Evolutionary conservation across 2,797 vertebrate genomes (phyloP).

Genomic region (Glyptemys insculpta): DNA sequence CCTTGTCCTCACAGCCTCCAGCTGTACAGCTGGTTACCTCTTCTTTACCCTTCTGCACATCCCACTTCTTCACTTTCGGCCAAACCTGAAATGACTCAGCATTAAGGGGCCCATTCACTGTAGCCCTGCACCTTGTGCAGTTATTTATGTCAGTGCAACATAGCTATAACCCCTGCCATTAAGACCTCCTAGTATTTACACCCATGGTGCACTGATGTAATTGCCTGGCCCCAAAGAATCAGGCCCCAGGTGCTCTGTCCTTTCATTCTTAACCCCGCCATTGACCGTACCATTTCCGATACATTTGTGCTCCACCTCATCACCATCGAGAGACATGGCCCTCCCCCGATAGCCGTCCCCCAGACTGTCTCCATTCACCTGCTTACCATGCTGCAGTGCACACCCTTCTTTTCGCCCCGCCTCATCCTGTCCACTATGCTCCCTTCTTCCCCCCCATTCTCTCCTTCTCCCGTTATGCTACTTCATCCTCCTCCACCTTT

Average conservation of each 20-base stretch:
- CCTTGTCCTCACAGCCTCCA: background rate
- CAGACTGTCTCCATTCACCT: background rate
- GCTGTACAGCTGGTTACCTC: background rate
- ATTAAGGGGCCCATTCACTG: background rate
- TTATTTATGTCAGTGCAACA: background rate
- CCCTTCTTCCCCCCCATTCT: background rate
- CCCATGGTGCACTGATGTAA: background rate
- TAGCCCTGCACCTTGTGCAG: background rate
- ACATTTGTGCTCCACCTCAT: background rate
- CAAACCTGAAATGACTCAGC: background rate
- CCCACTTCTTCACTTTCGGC: background rate
- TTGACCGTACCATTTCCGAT: background rate
- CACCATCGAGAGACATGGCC: background rate
- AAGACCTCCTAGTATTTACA: background rate
- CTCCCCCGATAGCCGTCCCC: accelerated
- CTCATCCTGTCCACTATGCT: no score
- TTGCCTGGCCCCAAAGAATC: background rate
- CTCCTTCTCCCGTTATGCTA: background rate
- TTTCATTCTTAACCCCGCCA: no score
- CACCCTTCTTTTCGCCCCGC: background rate
- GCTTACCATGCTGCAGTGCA: background rate
- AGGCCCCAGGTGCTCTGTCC: background rate
- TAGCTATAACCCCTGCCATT: background rate
- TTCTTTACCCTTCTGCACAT: background rate
- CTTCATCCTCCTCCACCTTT: background rate